These are phyloP conservation scores for Campoplex nolae DNA, from an alignment of 2,888 invertebrate genomes.

Conservation along the genomic window DNA sequence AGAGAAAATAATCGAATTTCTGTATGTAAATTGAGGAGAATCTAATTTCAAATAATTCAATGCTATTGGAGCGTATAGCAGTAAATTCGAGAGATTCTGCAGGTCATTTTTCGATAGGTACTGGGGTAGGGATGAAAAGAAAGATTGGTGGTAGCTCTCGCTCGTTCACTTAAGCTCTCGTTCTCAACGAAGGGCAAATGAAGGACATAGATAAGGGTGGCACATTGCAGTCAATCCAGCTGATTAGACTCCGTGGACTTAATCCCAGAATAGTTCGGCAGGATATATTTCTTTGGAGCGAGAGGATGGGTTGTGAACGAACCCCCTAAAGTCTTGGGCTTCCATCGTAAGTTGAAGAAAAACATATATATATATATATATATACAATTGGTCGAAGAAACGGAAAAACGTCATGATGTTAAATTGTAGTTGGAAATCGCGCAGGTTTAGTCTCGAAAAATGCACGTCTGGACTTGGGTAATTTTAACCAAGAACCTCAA, in stretches of 20 bases:
- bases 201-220: slow-evolving; percentile 79
- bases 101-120: slow-evolving; percentile 13
- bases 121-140: slow-evolving; percentile 18
- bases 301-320: not conserved
- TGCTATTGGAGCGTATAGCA: slow-evolving; percentile 21
- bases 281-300: slow-evolving; percentile 35
- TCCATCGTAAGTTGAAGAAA: slow-evolving; percentile 11
- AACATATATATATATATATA: slow-evolving; percentile 14
- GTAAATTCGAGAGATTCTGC: slow-evolving; percentile 44
- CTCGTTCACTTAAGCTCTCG: slow-evolving; percentile 41
- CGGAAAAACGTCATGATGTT: slow-evolving; percentile 60
- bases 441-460: not conserved
- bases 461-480: not conserved
- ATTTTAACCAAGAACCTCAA: slow-evolving; percentile 25
- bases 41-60: slow-evolving; percentile 1
- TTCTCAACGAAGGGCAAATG: slow-evolving; percentile 68
- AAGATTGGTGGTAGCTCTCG: slow-evolving; percentile 18
- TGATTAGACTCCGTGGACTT: slow-evolving; percentile 81
- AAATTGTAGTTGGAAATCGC: slow-evolving; percentile 45
- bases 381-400: slow-evolving; percentile 63
- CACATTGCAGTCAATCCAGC: slow-evolving; percentile 82
- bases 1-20: slow-evolving; percentile 1
- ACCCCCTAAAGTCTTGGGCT: slow-evolving; percentile 18
- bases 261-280: slow-evolving; percentile 74
- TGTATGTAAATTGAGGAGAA: not conserved